Conservation (phyloP, 2,113 vertebrate species). For the Crotalus horridus region DNA sequence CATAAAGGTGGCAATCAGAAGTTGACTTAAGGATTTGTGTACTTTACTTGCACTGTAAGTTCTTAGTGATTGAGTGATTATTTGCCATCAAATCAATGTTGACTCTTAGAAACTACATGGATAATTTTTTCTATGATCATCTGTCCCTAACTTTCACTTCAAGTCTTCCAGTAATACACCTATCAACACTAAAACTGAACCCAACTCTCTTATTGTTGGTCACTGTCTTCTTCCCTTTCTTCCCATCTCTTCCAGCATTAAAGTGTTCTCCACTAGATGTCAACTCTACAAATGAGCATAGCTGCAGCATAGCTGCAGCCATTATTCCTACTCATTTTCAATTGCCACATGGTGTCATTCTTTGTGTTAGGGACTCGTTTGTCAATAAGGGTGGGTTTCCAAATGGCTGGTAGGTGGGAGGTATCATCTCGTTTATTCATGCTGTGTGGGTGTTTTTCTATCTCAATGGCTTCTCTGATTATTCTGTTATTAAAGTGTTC, state of each 20-base stretch:
- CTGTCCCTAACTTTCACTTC: neutral
- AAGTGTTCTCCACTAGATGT: neutral
- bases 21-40: neutral
- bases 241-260: neutral
- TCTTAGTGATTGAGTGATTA: neutral
- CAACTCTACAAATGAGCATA: no score
- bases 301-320: no score
- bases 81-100: neutral
- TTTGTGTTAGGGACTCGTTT: no score
- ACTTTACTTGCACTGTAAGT: neutral
- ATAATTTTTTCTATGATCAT: neutral
- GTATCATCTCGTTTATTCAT: no score
- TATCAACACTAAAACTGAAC: neutral
- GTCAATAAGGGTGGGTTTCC: no score
- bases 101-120: neutral
- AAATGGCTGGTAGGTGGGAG: no score
- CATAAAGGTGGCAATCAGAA: neutral
- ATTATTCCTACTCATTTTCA: no score
- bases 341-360: no score
- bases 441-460: no score
- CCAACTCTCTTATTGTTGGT: neutral
- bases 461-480: no score
- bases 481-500: no score
- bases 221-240: neutral
- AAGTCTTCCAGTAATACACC: neutral